A percentile compares a stretch with the other conserved stretches of the same genome.
phyloP scores from a whole-genome alignment of 1,140 invertebrate species.

The Drosophila jambulina region DNA sequence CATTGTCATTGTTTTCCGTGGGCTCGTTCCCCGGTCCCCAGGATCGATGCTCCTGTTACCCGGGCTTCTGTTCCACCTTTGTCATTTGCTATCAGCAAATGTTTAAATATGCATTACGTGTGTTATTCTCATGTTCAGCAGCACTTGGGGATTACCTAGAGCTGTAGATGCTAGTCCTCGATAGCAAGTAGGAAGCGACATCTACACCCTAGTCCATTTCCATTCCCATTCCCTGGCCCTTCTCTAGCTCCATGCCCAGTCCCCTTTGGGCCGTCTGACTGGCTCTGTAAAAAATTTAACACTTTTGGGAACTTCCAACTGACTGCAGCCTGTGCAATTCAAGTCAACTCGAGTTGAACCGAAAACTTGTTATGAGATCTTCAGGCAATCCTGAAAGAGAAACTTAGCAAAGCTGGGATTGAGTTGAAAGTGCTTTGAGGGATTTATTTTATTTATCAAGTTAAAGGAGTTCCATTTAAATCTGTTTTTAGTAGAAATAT shows the following conservation, averaged over 20 bases:
- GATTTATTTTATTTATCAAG: neutral
- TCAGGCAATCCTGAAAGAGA: constrained; percentile 10
- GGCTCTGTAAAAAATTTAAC: constrained; percentile 64
- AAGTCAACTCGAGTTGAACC: constrained; percentile 25
- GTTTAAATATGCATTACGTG: constrained; percentile 84
- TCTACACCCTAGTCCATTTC: constrained; percentile 8
- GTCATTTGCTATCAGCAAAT: constrained; percentile 84
- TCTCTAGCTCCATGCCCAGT: neutral
- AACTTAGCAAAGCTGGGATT: neutral
- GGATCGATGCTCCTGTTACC: constrained; percentile 11
- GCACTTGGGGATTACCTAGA: constrained; percentile 78
- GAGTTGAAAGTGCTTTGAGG: neutral
- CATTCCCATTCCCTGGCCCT: neutral
- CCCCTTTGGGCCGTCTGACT: constrained; percentile 4
- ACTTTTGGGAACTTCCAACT: constrained; percentile 53
- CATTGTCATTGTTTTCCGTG: constrained; percentile 61
- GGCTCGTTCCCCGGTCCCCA: constrained; percentile 11
- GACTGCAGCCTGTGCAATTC: constrained; percentile 29
- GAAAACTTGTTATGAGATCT: constrained; percentile 28
- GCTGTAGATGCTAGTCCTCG: constrained; percentile 46
- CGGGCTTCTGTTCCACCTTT: constrained; percentile 54
- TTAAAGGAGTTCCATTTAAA: too few relatives aligned
- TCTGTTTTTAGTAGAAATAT: neutral
- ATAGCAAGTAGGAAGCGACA: constrained; percentile 24
- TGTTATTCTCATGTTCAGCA: constrained; percentile 81